Conservation (phyloP, 2,888 invertebrate genomes). For the Heliothis peltigera region DNA sequence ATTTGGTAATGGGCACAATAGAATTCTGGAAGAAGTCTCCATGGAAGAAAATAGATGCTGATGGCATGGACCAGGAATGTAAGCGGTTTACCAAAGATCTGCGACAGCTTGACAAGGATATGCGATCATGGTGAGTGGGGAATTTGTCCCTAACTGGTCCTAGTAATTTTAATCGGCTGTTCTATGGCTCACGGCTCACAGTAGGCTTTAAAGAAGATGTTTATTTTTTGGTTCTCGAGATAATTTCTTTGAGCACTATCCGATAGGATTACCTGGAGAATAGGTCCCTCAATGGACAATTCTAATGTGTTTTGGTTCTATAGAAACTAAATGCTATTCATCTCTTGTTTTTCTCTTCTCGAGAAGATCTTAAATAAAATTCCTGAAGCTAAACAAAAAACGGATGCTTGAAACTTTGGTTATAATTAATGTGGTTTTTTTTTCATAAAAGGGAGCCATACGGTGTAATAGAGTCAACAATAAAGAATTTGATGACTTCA, state of each 20-base stretch:
- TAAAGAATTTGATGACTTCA: conserved; percentile 98
- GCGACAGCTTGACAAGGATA: conserved; percentile 94
- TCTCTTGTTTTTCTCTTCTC: too few species aligned
- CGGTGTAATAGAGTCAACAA: conserved; percentile 93
- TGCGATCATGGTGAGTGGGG: conserved; percentile 91
- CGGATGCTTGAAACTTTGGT: not conserved
- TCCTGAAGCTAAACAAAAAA: too few species aligned
- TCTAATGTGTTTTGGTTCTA: too few species aligned
- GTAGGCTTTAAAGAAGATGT: too few species aligned
- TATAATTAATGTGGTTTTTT: not conserved
- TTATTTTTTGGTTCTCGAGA: too few species aligned
- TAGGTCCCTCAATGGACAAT: too few species aligned
- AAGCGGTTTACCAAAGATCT: conserved; percentile 97
- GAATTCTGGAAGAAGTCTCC: conserved; percentile 98
- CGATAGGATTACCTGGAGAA: too few species aligned
- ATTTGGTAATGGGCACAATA: conserved; percentile 94
- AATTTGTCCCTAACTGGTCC: too few species aligned
- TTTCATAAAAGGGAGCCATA: conserved; percentile 92
- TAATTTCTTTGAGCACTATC: too few species aligned
- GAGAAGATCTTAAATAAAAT: too few species aligned
- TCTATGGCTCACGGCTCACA: too few species aligned
- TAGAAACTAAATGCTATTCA: not conserved
- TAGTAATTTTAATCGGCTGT: too few species aligned
- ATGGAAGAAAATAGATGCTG: conserved; percentile 98
- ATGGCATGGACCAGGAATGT: conserved; percentile 98